Conservation (phyloP, 2,113 vertebrate species). For the Orcinus orca region DNA sequence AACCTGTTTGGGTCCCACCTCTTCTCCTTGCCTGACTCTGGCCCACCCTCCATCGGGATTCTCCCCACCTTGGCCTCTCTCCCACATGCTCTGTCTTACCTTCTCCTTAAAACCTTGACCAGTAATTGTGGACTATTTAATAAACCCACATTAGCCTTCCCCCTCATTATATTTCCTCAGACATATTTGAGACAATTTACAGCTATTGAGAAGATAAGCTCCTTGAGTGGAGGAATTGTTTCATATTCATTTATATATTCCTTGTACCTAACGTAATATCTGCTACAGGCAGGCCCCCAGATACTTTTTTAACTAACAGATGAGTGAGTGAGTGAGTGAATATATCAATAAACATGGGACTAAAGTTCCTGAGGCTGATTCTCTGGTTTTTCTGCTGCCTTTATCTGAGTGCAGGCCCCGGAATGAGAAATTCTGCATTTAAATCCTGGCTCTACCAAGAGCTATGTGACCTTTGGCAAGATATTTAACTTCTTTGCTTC, state of each 20-base stretch:
- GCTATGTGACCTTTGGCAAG: not conserved
- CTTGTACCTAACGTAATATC: not conserved
- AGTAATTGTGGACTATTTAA: slow-evolving; percentile 5
- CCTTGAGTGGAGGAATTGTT: not conserved
- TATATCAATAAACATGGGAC: not conserved
- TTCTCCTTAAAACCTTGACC: not conserved
- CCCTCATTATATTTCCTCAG: not conserved
- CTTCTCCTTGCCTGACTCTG: not conserved
- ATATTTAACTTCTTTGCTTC: not conserved
- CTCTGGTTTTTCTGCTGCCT: not conserved
- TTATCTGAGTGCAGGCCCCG: not conserved
- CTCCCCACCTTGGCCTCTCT: not conserved
- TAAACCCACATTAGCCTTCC: not conserved
- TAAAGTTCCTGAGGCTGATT: not conserved
- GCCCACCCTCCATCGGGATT: not conserved
- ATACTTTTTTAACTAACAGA: not conserved
- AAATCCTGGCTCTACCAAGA: not conserved
- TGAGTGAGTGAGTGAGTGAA: not conserved
- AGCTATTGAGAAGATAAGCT: not conserved
- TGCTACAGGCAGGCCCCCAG: not conserved
- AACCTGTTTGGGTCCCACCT: not conserved
- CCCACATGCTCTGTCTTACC: not conserved
- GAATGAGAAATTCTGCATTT: not conserved
- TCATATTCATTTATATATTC: not conserved
- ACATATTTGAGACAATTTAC: not conserved